A percentile compares a stretch with the other conserved stretches of the same genome.
These are phyloP conservation scores for Anseranas semipalmata DNA, from an alignment of 2,113 vertebrate genomes.

Conservation along the genomic window DNA sequence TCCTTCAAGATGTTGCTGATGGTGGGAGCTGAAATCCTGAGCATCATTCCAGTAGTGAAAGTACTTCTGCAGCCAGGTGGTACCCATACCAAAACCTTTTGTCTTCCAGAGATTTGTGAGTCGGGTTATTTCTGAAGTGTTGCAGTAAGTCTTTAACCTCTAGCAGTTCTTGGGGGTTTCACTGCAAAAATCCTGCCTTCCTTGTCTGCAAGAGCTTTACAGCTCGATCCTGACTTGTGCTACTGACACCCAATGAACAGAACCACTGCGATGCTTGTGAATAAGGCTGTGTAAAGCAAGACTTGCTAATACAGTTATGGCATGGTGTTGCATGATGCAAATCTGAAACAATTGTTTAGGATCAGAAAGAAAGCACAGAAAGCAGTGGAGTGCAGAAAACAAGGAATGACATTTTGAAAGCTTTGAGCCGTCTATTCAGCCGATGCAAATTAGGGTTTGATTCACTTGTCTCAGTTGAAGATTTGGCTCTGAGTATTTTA, in stretches of 20 bases:
- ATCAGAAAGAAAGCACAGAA: background rate
- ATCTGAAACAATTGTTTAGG: background rate
- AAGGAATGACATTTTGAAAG: background rate
- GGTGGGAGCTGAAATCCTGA: background rate
- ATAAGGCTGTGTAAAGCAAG: too few relatives aligned
- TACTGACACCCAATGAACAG: background rate
- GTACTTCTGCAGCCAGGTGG: too few relatives aligned
- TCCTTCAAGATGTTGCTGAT: background rate
- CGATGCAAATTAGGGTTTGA: background rate
- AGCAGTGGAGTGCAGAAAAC: background rate
- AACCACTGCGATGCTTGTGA: accelerated
- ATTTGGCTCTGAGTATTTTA: background rate
- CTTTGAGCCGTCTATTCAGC: background rate
- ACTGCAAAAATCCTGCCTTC: background rate
- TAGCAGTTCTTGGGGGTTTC: background rate
- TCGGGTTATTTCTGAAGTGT: background rate
- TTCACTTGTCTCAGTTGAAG: background rate
- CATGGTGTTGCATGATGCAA: background rate
- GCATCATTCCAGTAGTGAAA: background rate
- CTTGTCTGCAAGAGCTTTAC: background rate
- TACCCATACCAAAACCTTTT: background rate
- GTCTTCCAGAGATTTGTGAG: too few relatives aligned
- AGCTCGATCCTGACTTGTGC: background rate
- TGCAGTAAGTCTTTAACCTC: background rate
- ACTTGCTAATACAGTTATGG: background rate